Percentiles rank a stretch among this genome's conserved stretches.
Evolutionary conservation across 2,797 vertebrate species (phyloP).

Genomic region (Nasua narica): DNA sequence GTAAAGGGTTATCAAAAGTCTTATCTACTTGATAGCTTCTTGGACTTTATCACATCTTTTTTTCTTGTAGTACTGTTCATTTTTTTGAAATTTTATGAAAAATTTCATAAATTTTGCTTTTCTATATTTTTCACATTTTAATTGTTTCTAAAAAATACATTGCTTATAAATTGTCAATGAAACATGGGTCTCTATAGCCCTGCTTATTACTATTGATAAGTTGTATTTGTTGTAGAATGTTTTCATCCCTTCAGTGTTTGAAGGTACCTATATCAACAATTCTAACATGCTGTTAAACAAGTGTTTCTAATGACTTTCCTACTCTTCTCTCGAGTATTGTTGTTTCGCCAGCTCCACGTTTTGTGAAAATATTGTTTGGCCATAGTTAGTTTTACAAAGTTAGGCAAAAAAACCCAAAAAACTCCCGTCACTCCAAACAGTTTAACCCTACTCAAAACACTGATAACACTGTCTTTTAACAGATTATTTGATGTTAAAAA

Average conservation of each 20-base stretch:
- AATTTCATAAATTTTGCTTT: too few species aligned
- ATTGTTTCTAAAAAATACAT: conserved; percentile 9
- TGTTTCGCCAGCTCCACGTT: neutral
- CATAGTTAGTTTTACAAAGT: neutral
- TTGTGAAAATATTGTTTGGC: conserved; percentile 23
- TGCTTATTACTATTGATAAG: conserved; percentile 31
- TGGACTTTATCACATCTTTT: conserved; percentile 42
- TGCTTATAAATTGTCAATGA: conserved; percentile 29
- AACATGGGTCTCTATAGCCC: conserved; percentile 1
- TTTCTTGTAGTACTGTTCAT: conserved; percentile 32
- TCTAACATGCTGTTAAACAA: neutral
- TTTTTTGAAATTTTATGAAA: too few species aligned
- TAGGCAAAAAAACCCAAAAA: neutral
- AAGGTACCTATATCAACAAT: neutral
- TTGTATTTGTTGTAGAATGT: conserved; percentile 34
- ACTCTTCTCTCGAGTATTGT: neutral
- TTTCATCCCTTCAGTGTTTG: conserved; percentile 29
- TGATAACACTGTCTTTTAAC: neutral
- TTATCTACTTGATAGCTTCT: neutral
- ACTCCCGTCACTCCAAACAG: neutral
- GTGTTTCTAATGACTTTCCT: conserved; percentile 17
- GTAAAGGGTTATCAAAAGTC: neutral
- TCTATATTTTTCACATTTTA: conserved; percentile 22
- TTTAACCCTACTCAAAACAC: conserved; percentile 9
- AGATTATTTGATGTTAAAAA: neutral